Conservation (phyloP, 2,113 vertebrate species). For the Pteropus alecto region DNA sequence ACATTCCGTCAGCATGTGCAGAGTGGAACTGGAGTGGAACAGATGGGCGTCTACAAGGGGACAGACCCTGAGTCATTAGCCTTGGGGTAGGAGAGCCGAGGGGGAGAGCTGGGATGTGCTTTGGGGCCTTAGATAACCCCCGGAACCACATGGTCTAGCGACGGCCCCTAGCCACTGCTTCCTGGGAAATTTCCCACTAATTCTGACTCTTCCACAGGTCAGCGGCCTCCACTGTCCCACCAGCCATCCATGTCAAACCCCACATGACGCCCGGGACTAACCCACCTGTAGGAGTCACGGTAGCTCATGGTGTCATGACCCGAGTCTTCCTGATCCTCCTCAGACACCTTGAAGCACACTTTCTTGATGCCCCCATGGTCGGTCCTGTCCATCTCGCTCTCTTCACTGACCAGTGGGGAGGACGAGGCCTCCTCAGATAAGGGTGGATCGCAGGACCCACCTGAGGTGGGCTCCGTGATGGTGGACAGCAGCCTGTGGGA, state of each 20-base stretch:
- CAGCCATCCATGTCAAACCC: background rate
- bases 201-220: rapidly evolving
- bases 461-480: conserved; percentile 93
- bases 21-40: rapidly evolving
- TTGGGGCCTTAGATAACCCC: background rate
- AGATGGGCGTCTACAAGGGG: background rate
- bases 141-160: rapidly evolving
- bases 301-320: conserved; percentile 99
- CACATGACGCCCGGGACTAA: rapidly evolving
- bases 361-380: conserved; percentile 93
- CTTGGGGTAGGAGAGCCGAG: background rate
- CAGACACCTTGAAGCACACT: conserved; percentile 97
- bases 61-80: rapidly evolving
- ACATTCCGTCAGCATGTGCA: rapidly evolving
- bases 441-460: conserved; percentile 84
- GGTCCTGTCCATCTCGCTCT: conserved; percentile 89
- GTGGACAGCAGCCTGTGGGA: conserved; percentile 91
- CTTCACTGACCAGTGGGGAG: conserved; percentile 86
- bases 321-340: conserved; percentile 98
- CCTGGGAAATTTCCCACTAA: background rate
- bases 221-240: rapidly evolving
- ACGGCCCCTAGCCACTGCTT: background rate
- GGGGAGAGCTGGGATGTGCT: rapidly evolving
- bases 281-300: conserved; percentile 97
- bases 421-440: conserved; percentile 84